Base-by-base conservation (phyloP, 53 echinoderm and acorn worm genomes). In the Luidia sarsii region DNA sequence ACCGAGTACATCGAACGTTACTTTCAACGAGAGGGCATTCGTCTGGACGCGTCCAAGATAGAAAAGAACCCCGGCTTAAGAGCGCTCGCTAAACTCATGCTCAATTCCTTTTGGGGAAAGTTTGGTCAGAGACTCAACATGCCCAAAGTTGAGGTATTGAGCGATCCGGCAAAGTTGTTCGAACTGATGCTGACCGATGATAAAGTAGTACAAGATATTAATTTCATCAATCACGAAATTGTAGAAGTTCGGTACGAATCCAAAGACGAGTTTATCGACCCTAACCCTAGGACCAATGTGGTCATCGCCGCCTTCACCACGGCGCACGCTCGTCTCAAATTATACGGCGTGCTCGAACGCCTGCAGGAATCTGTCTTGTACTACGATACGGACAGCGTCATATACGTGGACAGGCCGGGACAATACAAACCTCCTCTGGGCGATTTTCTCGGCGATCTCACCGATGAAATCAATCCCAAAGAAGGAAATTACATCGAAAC, bases 21-120 rank as follows among this genome's bases (percentile, higher is more conserved):
- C 53, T 21, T 15, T 11, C 21, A 0, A 37, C 18, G 4, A 91
- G 87, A 37, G 39, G 90, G 1, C 9, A 62, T 0, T 15, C 32
- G 11, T 1, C 53, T 93, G 35, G 87, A 88, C 88, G 50, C 63
- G 8, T n/a, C 63, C 2, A 74, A 86, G 31, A 92, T 86, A 7
- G 34, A 23, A 10, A 86, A 89, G 33, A 64, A 89, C 33, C 89
- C 86, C 0, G 88, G 92, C 21, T 48, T 86, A 33, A 87, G 9
- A 49, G 85, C 83, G 8, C 73, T 91, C 0, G 74, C 83, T 3
- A 94, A 89, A 80, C 88, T 24, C 70, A 88, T 2, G 79, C 69
- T 32, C 85, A 85, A 68, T 8, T 67, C 0, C 41, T 88, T 80
- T 45, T 91, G 94, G 92, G 94, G 92, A 13, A 82, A 82, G 32